These are phyloP conservation scores for Tor tambroides DNA, from an alignment of 2,113 vertebrate genomes.

Conservation along the genomic window DNA sequence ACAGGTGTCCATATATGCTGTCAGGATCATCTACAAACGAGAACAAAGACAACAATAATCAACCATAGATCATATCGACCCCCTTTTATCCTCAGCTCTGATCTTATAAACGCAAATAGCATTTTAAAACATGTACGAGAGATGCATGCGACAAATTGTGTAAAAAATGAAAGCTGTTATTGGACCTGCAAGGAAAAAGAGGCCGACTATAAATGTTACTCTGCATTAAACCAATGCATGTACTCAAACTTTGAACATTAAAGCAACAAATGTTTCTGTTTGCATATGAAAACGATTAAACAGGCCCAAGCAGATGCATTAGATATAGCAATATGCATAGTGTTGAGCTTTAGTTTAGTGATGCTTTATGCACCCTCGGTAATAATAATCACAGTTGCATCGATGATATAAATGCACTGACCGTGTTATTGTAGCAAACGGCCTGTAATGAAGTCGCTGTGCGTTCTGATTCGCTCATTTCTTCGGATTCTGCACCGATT, in stretches of 20 bases:
- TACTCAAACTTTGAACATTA: background rate
- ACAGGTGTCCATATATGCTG: conserved; percentile 37
- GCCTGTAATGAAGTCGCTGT: background rate
- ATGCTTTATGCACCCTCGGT: background rate
- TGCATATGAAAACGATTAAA: background rate
- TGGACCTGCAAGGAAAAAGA: background rate
- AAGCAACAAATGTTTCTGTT: background rate
- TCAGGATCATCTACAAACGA: conserved; percentile 48
- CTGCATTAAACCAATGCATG: background rate
- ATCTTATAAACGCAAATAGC: background rate
- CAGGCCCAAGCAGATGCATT: background rate
- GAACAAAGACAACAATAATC: background rate
- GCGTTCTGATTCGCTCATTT: conserved; percentile 15
- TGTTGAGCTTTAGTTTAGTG: background rate
- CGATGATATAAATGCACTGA: background rate
- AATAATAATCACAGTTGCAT: background rate
- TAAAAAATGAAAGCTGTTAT: background rate
- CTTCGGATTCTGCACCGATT: conserved; percentile 12
- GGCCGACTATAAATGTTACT: background rate
- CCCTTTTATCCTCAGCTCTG: background rate
- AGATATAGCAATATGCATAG: background rate
- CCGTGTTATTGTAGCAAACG: background rate
- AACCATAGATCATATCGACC: background rate
- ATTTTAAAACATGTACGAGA: background rate
- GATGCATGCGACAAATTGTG: background rate